Evolutionary conservation across 1,140 invertebrate genomes (phyloP).

Genomic region (Nephila pilipes): DNA sequence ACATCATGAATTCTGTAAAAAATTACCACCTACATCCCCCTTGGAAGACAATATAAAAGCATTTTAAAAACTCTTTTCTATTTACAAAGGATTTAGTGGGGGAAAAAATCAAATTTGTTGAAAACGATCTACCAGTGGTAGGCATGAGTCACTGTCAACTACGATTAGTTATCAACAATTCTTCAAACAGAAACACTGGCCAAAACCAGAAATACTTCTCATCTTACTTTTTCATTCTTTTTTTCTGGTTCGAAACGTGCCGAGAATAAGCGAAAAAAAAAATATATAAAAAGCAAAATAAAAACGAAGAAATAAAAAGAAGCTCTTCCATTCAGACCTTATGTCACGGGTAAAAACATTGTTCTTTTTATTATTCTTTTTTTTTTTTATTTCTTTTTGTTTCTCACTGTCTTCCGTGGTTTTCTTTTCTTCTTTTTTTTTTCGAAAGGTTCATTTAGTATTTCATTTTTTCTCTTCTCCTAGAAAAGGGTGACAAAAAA

Average conservation of each 20-base stretch:
- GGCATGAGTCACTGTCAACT: slow-evolving; percentile 40
- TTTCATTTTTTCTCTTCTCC: background rate
- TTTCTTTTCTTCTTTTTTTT: background rate
- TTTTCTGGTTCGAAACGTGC: background rate
- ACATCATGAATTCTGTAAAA: no score
- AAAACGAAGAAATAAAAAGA: slow-evolving; percentile 11
- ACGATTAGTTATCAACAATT: slow-evolving; percentile 31
- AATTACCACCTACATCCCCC: no score
- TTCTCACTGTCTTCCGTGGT: background rate
- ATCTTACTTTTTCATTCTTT: background rate
- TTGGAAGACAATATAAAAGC: no score
- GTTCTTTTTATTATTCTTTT: slow-evolving; percentile 13
- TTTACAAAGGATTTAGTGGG: background rate
- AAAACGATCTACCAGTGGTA: background rate
- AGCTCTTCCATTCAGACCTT: background rate
- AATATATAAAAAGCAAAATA: background rate
- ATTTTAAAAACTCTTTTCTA: background rate
- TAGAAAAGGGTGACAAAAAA: background rate
- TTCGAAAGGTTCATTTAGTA: background rate
- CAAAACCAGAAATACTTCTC: slow-evolving; percentile 52
- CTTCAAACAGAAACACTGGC: slow-evolving; percentile 11
- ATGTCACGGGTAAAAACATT: slow-evolving; percentile 24
- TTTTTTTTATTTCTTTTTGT: background rate
- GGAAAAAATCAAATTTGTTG: background rate
- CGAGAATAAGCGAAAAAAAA: slow-evolving; percentile 1